Evolutionary conservation across 1,140 invertebrate species (phyloP), one percentile per base, ranked within the genome.

Genomic region (Chlorops oryzae): DNA sequence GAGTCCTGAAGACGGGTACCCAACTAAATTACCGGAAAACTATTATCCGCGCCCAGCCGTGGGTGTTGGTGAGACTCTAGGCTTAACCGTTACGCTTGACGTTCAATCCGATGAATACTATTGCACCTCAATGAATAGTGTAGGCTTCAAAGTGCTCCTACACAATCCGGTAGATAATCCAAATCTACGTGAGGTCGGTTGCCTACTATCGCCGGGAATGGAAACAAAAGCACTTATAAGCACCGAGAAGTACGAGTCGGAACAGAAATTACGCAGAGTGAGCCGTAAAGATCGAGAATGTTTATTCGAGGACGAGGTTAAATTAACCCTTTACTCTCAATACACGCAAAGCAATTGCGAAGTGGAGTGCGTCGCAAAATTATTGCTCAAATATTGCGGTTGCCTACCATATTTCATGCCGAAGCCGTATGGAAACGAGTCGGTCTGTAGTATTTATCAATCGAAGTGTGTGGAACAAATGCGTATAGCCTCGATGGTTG

Each of bases 161-260:
- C 84, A 87, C 52, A 87, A 81, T 63, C 86, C 87, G 0, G 80
- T 83, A 3, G 87, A 89, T 65, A 84, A 81, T 0, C 86, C 86
- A 1, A 87, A 86, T 63, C 82, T 88, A 32, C 78, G 80, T 0
- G 83, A 87, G 56, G 82, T 82, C 44, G 85, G 82, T 1, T 79
- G 84, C 23, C 74, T 85, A 0, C 68, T 87, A 42, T 75, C 78
- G 0, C 81, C 85, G 0, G 85, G 86, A 0, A 70, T 78, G 25
- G 86, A 88, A 64, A 79, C 80, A 0, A 70, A 83, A 15, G 69
- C 85, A 9, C 78, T 78, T 2, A 80, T 88, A 17, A 73, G 75
- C 21, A 85, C 86, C 0, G 75, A 75, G 3, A 81, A 87, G 57
- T 74, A 77, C 3, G 78, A 83, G 46, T 81, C 85, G 0, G 78